Base-by-base conservation (phyloP, 2,113 vertebrate species). In the Dendrocopos noguchii region DNA sequence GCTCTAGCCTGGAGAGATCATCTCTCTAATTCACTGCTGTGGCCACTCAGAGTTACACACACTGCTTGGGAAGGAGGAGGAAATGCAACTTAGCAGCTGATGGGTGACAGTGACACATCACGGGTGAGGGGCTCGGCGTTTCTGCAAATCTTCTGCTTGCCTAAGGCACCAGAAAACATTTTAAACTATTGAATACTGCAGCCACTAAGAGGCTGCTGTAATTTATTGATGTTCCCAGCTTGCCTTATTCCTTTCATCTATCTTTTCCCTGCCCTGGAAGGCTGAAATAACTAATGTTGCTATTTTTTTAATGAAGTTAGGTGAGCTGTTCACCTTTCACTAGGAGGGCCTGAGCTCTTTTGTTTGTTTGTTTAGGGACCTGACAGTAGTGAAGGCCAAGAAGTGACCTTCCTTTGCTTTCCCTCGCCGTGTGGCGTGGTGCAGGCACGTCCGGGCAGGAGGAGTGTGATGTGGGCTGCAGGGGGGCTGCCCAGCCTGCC, bases 211-310 rank as follows among this genome's bases (percentile, higher is more conserved):
- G 65, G 87, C 88, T 87, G 75, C 73, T 36, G 93, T 90, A 93
- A 96, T 91, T 92, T 96, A 96, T 90, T 90, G 94, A 90, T 86
- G 94, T 75, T 90, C 84, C 94, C 46, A 86, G 76, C 93, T 91
- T 53, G 80, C 82, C 83, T 93, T 92, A 91, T 94, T 94, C 93
- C 90, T 94, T 91, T 91, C 85, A 96, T 96, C 85, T 85, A 66
- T 96, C 96, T 96, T 92, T 50, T 89, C 79, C 84, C 70, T 94
- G 57, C 76, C 73, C 89, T 83, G 76, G 77, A 93, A 95, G 84
- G 85, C 90, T 93, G 90, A 75, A 81, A 68, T 91, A 91, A 93
- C 81, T 39, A 72, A 95, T 91, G 82, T 67, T 92, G 63, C 73
- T 92, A 17, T 0, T 64, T 85, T 95, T 94, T 84, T 59, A 94